Conservation (phyloP, 2,113 vertebrate species). For the Martes martes region DNA sequence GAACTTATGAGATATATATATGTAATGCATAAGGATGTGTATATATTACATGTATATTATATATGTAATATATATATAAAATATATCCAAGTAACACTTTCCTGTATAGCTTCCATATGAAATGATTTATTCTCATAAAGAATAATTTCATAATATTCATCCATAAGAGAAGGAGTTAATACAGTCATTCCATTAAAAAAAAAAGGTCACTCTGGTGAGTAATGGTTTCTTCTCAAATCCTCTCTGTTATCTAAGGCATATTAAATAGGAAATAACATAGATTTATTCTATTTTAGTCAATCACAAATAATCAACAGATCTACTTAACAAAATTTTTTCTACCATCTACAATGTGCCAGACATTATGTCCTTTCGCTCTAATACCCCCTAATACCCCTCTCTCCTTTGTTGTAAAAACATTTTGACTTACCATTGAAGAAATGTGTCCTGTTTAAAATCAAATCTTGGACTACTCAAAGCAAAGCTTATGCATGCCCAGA, state of each 20-base stretch:
- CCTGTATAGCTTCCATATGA: not conserved
- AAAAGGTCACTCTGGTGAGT: not conserved
- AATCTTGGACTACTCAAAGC: not conserved
- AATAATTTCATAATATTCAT: not conserved
- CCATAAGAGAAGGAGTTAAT: not conserved
- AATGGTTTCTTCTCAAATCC: not conserved
- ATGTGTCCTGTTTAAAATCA: not conserved
- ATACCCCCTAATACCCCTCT: not conserved
- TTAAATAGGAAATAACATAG: not conserved
- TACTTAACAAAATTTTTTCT: not conserved
- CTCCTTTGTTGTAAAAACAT: not conserved
- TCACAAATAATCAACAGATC: not conserved
- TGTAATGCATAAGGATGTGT: not conserved
- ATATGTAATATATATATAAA: not conserved
- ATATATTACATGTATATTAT: not conserved
- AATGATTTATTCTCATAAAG: not conserved
- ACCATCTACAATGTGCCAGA: not conserved
- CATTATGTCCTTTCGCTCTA: not conserved
- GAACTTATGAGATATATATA: not conserved
- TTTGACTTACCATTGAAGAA: not conserved
- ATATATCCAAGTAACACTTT: not conserved
- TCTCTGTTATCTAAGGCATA: not conserved
- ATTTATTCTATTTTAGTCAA: not conserved
- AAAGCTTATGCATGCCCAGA: not conserved
- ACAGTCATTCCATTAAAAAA: not conserved